These are phyloP conservation scores for Cairina moschata DNA, from an alignment of 2,113 vertebrate genomes.

Conservation along the genomic window DNA sequence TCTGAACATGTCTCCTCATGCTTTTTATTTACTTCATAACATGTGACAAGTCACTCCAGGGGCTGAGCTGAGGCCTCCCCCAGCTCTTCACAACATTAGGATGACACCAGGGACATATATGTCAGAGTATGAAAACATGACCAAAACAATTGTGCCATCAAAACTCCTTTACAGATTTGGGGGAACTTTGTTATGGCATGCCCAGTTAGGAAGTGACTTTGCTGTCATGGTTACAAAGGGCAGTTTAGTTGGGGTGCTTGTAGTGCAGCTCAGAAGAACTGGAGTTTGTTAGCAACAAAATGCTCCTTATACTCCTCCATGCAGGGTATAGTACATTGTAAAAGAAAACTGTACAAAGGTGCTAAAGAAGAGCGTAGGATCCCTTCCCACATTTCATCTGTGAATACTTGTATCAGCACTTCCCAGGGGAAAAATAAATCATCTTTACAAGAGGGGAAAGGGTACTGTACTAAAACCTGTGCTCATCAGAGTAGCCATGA, in stretches of 20 bases:
- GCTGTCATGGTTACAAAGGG: background rate
- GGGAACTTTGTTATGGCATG: rapidly evolving
- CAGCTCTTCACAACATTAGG: background rate
- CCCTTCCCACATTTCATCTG: background rate
- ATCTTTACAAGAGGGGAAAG: background rate
- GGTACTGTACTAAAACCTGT: background rate
- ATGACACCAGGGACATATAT: background rate
- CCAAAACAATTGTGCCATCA: background rate
- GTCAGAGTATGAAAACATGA: background rate
- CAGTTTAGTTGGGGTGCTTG: background rate
- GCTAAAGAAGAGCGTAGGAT: background rate
- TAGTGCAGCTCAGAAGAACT: background rate
- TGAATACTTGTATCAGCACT: background rate
- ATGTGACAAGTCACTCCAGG: background rate
- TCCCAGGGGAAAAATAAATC: background rate
- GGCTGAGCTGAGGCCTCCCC: background rate
- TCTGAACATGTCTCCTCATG: background rate
- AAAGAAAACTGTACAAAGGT: background rate
- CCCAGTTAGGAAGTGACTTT: background rate
- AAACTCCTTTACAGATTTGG: background rate
- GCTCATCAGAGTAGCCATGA: background rate
- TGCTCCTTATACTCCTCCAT: background rate
- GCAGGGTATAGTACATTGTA: background rate
- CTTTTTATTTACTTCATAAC: background rate
- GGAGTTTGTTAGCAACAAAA: background rate